Percentiles rank a stretch among this genome's conserved stretches.
Conservation (phyloP, 2,888 invertebrate genomes). For the Hypomecis atomaria region DNA sequence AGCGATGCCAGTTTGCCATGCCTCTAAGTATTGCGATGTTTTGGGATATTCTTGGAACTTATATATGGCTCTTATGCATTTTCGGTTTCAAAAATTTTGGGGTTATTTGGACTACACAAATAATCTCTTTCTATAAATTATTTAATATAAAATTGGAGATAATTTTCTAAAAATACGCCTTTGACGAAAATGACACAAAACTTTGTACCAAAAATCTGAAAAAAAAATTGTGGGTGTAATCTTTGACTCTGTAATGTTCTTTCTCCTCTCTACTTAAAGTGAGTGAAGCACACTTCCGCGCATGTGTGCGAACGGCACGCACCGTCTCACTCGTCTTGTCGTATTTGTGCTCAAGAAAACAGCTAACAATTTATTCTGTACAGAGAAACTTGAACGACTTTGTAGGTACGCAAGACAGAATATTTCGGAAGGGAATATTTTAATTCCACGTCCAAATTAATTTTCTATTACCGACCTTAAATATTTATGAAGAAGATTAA, state of each 20-base stretch:
- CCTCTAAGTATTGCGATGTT: too few species aligned
- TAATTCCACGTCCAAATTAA: slow-evolving; percentile 44
- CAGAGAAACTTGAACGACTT: slow-evolving; percentile 46
- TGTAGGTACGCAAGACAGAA: slow-evolving; percentile 34
- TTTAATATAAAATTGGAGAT: too few species aligned
- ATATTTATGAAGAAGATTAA: slow-evolving; percentile 43
- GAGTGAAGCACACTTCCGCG: slow-evolving; percentile 76
- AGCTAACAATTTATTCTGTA: slow-evolving; percentile 59
- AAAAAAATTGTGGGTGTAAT: not conserved
- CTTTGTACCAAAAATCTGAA: not conserved
- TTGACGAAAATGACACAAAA: too few species aligned
- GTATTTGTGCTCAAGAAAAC: slow-evolving; percentile 61
- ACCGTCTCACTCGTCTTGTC: slow-evolving; percentile 66
- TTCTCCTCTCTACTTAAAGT: slow-evolving; percentile 43
- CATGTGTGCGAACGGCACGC: slow-evolving; percentile 73
- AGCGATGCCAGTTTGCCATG: too few species aligned
- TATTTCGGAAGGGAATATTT: slow-evolving; percentile 40
- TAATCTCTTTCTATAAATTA: too few species aligned
- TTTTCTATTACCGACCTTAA: slow-evolving; percentile 42
- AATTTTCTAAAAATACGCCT: too few species aligned
- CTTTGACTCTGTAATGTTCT: slow-evolving; percentile 11
- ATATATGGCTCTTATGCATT: too few species aligned
- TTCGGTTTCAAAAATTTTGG: too few species aligned
- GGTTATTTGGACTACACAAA: too few species aligned
- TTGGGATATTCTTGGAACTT: too few species aligned